Percentiles rank a stretch among this genome's conserved stretches.
These are phyloP conservation scores for Gadopsis bispinosus DNA, from an alignment of 2,797 vertebrate species.

Conservation along the genomic window DNA sequence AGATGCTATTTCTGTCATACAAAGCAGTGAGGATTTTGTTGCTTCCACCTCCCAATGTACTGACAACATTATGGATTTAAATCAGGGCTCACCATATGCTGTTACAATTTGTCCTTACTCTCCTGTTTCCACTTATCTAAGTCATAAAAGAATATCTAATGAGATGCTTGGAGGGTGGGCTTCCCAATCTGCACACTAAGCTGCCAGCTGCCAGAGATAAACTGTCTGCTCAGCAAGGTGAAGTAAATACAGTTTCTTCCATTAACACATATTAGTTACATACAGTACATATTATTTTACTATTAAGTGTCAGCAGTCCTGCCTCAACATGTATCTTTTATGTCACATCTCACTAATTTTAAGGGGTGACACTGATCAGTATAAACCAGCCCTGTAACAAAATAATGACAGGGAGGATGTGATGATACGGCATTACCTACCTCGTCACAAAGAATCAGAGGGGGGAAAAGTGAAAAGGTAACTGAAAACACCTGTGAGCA, in stretches of 20 bases:
- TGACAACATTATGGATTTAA: not conserved
- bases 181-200: slow-evolving; percentile 10
- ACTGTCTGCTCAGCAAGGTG: slow-evolving; percentile 28
- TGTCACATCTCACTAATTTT: slow-evolving; percentile 13
- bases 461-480: not conserved
- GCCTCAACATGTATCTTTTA: not conserved
- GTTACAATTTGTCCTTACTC: not conserved
- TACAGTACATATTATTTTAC: slow-evolving; percentile 20
- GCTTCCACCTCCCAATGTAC: slow-evolving; percentile 8
- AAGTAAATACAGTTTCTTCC: slow-evolving; percentile 21
- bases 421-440: not conserved
- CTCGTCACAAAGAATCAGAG: not conserved
- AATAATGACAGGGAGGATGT: not conserved
- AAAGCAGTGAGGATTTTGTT: not conserved
- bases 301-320: slow-evolving; percentile 13
- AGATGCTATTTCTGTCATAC: not conserved
- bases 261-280: slow-evolving; percentile 28
- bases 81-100: slow-evolving; percentile 2
- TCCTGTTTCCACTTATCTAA: not conserved
- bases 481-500: not conserved
- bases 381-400: not conserved
- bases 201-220: slow-evolving; percentile 34
- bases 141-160: slow-evolving; percentile 3
- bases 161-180: slow-evolving; percentile 8
- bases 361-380: not conserved